These are phyloP conservation scores for Aethes cnicana DNA, from an alignment of 2,888 invertebrate species.

Conservation along the genomic window DNA sequence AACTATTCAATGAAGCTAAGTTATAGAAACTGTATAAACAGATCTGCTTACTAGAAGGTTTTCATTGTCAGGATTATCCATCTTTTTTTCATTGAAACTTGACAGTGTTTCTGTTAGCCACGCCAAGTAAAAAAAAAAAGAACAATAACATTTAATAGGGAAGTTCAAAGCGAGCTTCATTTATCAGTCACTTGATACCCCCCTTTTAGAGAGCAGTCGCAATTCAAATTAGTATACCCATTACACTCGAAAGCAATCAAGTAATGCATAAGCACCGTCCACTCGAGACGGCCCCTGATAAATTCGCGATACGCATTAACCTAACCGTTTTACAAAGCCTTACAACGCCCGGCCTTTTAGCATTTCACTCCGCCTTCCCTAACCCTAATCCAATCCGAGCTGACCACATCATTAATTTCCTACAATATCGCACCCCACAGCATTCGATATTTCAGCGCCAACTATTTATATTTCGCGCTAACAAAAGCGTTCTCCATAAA, in stretches of 20 bases:
- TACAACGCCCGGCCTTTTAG: conserved; percentile 72
- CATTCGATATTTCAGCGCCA: conserved; percentile 74
- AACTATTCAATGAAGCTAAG: too few species aligned
- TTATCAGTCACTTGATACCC: conserved; percentile 15
- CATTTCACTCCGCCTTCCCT: too few species aligned
- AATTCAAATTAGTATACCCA: conserved; percentile 1
- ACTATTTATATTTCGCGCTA: conserved; percentile 79
- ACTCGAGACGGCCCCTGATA: conserved; percentile 24
- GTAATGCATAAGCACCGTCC: conserved; percentile 43
- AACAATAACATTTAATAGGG: too few species aligned
- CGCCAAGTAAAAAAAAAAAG: too few species aligned
- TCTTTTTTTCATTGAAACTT: too few species aligned
- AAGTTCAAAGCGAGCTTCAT: too few species aligned
- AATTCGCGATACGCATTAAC: conserved; percentile 48
- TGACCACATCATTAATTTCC: conserved; percentile 82
- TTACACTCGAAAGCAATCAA: conserved; percentile 45
- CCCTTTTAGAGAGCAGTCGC: conserved; percentile 8
- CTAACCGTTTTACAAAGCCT: conserved; percentile 71
- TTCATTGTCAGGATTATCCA: too few species aligned
- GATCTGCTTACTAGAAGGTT: too few species aligned
- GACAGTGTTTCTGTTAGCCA: too few species aligned
- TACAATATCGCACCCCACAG: conserved; percentile 77
- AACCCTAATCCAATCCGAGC: conserved; percentile 76
- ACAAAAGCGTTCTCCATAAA: conserved; percentile 76
- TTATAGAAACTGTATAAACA: too few species aligned